Conservation (phyloP, 2,113 vertebrate species). For the Dasyornis broadbenti region DNA sequence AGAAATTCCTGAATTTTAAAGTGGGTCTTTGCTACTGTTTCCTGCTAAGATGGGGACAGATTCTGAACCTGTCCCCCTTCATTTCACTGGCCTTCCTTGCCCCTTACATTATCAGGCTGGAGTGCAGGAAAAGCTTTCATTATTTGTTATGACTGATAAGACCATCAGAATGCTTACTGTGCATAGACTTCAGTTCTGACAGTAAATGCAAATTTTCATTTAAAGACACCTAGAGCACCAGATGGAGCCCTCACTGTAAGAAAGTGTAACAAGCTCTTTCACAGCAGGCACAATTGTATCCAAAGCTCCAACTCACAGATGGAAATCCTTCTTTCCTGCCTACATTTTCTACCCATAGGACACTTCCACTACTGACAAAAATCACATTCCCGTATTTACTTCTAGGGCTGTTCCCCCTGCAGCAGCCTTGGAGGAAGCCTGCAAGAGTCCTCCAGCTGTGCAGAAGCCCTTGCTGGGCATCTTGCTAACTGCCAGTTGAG, state of each 20-base stretch:
- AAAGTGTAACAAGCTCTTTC: conserved; percentile 8
- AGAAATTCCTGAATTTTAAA: not conserved
- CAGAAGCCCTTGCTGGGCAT: not conserved
- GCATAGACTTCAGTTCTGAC: not conserved
- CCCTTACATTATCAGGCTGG: not conserved
- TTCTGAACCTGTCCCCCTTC: not conserved
- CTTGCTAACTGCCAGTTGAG: not conserved
- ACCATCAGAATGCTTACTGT: not conserved
- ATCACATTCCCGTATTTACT: not conserved
- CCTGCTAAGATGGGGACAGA: not conserved
- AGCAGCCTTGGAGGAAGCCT: not conserved
- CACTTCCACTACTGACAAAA: not conserved
- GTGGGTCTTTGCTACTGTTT: not conserved
- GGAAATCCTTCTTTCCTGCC: not conserved
- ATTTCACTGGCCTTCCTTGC: not conserved
- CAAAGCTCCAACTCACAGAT: not conserved
- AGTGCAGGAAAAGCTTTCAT: not conserved
- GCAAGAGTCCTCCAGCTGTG: not conserved
- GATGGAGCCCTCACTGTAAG: conserved; percentile 13
- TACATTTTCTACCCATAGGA: accelerated
- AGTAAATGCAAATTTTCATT: not conserved
- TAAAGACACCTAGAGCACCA: conserved; percentile 20
- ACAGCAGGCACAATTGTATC: not conserved
- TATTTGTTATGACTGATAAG: not conserved
- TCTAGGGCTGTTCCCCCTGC: not conserved